Percentiles rank a stretch among this genome's conserved stretches.
Conservation (phyloP, 2,888 invertebrate species). For the Caenorhabditis afra region DNA sequence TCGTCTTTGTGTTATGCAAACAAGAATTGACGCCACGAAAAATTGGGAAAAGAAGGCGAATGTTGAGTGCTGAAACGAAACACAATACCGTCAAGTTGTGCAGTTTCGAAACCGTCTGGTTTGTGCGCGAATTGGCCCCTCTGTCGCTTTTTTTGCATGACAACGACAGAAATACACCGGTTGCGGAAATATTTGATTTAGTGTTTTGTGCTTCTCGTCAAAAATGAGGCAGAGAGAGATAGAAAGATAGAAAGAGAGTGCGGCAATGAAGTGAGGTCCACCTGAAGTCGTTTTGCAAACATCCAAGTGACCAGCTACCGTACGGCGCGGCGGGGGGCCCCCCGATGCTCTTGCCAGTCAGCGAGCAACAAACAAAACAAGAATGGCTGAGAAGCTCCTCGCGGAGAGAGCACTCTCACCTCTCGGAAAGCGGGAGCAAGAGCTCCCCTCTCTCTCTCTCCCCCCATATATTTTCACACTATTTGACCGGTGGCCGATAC, state of each 20-base stretch:
- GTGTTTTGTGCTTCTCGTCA: slow-evolving; percentile 54
- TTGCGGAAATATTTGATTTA: slow-evolving; percentile 50
- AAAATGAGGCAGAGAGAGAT: slow-evolving; percentile 15
- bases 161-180: slow-evolving; percentile 49
- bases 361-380: slow-evolving; percentile 58
- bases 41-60: not conserved
- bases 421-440: not conserved
- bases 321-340: slow-evolving; percentile 30
- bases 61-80: no score
- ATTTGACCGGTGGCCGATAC: slow-evolving; percentile 63
- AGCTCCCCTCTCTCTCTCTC: no score
- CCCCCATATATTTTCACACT: slow-evolving; percentile 58
- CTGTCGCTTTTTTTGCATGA: slow-evolving; percentile 3
- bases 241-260: not conserved
- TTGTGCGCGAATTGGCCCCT: not conserved
- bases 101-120: slow-evolving; percentile 2
- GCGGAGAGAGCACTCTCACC: slow-evolving; percentile 26
- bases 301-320: slow-evolving; percentile 57
- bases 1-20: not conserved
- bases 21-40: not conserved
- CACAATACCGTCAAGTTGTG: no score
- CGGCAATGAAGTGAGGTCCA: slow-evolving; percentile 28
- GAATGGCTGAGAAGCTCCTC: slow-evolving; percentile 32
- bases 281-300: slow-evolving; percentile 58
- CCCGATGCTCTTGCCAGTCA: slow-evolving; percentile 41